phyloP scores from a whole-genome alignment of 2,797 vertebrate genomes.

The Sciurus vulgaris region DNA sequence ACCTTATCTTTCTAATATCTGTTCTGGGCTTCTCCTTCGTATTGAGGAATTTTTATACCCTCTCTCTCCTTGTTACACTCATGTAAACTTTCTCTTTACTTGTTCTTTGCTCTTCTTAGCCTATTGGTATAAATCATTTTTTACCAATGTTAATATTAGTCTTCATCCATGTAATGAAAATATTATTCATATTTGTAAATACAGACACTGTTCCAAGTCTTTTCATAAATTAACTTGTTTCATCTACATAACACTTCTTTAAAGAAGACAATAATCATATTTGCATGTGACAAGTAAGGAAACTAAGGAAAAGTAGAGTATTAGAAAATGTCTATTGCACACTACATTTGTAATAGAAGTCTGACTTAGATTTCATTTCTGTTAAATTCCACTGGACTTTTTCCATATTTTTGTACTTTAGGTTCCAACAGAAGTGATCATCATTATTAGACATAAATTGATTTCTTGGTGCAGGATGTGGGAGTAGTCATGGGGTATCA shows the following conservation, averaged over 20 bases:
- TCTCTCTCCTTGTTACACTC: neutral
- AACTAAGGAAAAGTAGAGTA: neutral
- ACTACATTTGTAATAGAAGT: neutral
- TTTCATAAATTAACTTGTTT: conserved; percentile 43
- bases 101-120: neutral
- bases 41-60: neutral
- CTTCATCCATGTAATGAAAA: neutral
- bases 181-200: conserved; percentile 40
- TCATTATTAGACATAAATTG: neutral
- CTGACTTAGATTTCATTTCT: neutral
- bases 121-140: neutral
- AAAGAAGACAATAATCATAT: neutral
- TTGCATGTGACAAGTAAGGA: neutral
- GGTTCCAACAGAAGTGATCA: neutral
- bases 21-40: neutral
- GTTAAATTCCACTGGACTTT: neutral
- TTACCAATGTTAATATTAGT: neutral
- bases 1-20: neutral
- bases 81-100: neutral
- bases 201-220: neutral
- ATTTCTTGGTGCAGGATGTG: neutral
- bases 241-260: neutral
- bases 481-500: neutral
- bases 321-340: neutral
- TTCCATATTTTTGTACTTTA: neutral